phyloP scores from a whole-genome alignment of 2,888 invertebrate species.

The Hololepta plana region DNA sequence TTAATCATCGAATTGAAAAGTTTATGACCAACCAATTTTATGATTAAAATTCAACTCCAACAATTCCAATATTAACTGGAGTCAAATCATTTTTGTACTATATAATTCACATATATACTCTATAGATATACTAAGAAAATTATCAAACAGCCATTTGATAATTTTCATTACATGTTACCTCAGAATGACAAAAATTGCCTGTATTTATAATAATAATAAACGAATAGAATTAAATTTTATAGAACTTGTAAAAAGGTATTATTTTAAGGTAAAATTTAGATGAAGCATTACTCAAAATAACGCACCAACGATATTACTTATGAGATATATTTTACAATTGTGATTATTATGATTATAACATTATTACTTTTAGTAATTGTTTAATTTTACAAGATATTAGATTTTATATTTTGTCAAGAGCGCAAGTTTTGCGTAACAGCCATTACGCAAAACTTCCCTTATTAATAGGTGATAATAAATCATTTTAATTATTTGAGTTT shows the following conservation, averaged over 20 bases:
- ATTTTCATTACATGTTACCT: background rate
- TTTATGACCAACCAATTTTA: conserved; percentile 1
- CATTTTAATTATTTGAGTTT: conserved; percentile 4
- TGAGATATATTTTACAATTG: conserved; percentile 8
- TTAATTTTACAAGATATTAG: conserved; percentile 8
- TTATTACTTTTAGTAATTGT: conserved; percentile 6
- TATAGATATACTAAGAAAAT: conserved; percentile 1
- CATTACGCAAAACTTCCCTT: conserved; percentile 17
- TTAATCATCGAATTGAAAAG: background rate
- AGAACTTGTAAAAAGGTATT: conserved; percentile 1
- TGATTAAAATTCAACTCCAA: too few relatives aligned
- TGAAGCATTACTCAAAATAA: conserved; percentile 3
- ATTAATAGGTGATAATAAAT: conserved; percentile 6
- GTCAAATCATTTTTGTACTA: too few relatives aligned
- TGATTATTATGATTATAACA: conserved; percentile 4
- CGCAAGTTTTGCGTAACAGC: conserved; percentile 20
- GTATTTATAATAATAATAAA: conserved; percentile 1
- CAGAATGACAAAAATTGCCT: background rate
- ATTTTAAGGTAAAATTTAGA: conserved; percentile 1
- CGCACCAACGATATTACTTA: conserved; percentile 9
- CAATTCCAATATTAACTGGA: too few relatives aligned
- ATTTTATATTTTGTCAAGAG: conserved; percentile 8
- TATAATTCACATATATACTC: background rate
- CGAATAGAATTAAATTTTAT: background rate
- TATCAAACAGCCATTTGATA: conserved; percentile 3